Evolutionary conservation across 2,797 vertebrate genomes (phyloP).

Genomic region (Hemibagrus guttatus): DNA sequence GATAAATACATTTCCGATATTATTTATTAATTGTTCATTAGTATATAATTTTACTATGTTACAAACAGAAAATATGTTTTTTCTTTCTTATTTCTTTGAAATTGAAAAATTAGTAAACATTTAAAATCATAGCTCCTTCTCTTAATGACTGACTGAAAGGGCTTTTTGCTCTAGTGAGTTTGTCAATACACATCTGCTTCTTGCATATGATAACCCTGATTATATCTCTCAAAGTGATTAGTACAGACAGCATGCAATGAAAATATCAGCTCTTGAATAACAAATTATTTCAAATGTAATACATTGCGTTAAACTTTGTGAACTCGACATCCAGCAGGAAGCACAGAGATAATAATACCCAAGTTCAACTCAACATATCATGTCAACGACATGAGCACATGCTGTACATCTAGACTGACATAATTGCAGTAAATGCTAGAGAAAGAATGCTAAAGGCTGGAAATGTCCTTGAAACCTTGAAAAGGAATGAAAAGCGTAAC

Average conservation of each 20-base stretch:
- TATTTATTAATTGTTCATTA: neutral
- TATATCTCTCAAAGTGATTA: conserved; percentile 42
- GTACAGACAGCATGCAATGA: conserved; percentile 37
- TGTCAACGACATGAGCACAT: neutral
- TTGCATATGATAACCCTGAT: conserved; percentile 38
- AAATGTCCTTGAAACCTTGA: conserved; percentile 9
- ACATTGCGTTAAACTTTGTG: neutral
- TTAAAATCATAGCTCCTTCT: conserved; percentile 16
- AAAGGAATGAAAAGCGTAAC: conserved; percentile 8
- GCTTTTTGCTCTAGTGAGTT: conserved; percentile 15
- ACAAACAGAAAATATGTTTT: neutral
- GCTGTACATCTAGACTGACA: conserved; percentile 30
- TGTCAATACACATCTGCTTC: conserved; percentile 28
- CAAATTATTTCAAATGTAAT: conserved; percentile 12
- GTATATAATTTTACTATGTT: neutral
- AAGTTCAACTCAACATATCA: neutral
- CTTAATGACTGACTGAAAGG: conserved; percentile 25
- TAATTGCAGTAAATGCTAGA: conserved; percentile 31
- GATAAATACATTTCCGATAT: too few relatives aligned
- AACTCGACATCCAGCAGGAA: neutral
- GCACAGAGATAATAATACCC: conserved; percentile 5
- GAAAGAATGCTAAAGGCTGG: neutral
- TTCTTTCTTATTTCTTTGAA: neutral
- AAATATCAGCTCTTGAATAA: conserved; percentile 37
- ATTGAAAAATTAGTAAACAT: neutral